Evolutionary conservation across 1,140 invertebrate species (phyloP).

Genomic region (Diabrotica virgifera): DNA sequence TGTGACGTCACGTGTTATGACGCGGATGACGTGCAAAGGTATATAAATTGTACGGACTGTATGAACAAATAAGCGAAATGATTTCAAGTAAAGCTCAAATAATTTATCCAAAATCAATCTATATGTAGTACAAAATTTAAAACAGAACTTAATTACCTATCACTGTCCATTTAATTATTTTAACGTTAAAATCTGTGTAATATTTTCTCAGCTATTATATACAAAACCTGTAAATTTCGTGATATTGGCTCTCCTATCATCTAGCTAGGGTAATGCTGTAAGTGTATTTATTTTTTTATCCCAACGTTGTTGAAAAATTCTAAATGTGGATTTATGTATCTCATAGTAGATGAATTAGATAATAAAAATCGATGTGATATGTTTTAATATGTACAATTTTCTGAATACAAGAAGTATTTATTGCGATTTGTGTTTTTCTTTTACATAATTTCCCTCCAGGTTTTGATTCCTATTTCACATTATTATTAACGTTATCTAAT

Average conservation of each 20-base stretch:
- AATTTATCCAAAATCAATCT: no score
- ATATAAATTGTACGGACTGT: no score
- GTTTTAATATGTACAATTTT: slow-evolving; percentile 1
- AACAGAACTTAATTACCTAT: background rate
- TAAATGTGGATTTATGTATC: background rate
- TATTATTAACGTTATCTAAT: no score
- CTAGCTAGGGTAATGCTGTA: background rate
- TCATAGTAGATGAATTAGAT: background rate
- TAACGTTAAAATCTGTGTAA: background rate
- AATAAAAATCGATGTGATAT: background rate
- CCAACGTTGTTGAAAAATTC: background rate
- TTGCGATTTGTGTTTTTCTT: background rate
- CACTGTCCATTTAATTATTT: background rate
- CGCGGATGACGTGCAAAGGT: no score
- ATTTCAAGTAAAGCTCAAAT: no score
- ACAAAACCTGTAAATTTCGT: background rate
- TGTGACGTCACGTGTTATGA: no score
- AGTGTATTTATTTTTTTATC: background rate
- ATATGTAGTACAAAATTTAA: no score
- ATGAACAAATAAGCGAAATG: no score
- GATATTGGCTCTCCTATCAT: background rate
- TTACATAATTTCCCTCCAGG: no score
- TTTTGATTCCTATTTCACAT: no score
- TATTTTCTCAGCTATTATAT: background rate
- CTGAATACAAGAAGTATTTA: background rate